These are phyloP conservation scores for Netelia virgata DNA, from an alignment of 2,888 invertebrate genomes.

Conservation along the genomic window DNA sequence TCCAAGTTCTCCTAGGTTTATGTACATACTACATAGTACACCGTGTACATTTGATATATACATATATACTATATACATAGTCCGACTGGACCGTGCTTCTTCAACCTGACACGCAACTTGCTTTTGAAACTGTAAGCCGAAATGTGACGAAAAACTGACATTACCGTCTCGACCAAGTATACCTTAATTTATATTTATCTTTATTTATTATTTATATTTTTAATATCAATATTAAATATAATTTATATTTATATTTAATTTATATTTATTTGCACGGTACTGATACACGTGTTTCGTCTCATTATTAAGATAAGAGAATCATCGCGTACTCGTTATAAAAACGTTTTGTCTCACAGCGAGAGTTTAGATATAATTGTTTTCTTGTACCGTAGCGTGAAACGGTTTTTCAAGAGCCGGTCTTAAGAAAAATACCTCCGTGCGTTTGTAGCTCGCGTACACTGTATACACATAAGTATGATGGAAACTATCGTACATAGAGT, in stretches of 20 bases:
- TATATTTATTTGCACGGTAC: no score
- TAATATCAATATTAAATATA: no score
- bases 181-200: no score
- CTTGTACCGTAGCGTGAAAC: neutral
- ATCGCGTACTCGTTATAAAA: neutral
- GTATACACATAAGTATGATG: neutral
- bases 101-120: constrained; percentile 22
- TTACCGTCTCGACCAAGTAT: neutral
- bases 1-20: constrained; percentile 15
- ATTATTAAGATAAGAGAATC: constrained; percentile 5
- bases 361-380: neutral
- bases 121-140: constrained; percentile 9
- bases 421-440: neutral
- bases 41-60: neutral
- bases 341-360: neutral
- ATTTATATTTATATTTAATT: no score
- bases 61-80: neutral
- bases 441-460: neutral
- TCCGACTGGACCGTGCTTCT: constrained; percentile 23
- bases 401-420: neutral
- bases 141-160: neutral
- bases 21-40: neutral
- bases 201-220: no score
- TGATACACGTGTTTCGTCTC: neutral
- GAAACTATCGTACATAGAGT: neutral